phyloP scores from a whole-genome alignment of 2,797 vertebrate genomes.

The Chaetodon trifasciatus region DNA sequence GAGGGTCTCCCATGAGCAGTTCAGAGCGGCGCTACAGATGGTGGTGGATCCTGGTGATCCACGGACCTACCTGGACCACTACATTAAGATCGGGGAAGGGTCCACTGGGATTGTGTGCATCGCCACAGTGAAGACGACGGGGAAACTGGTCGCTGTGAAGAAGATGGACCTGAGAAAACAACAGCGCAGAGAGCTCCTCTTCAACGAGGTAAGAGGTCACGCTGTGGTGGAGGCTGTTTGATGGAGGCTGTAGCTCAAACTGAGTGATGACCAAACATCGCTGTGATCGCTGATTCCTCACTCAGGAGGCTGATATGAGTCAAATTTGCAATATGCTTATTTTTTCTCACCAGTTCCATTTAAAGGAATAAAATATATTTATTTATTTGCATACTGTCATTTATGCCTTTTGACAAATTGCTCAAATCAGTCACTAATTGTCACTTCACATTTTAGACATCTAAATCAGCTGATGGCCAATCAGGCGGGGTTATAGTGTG shows the following conservation, averaged over 20 bases:
- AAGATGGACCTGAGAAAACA: constrained; percentile 98
- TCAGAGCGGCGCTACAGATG: constrained; percentile 94
- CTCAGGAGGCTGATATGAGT: too few relatives aligned
- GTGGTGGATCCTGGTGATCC: constrained; percentile 97
- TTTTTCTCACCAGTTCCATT: too few relatives aligned
- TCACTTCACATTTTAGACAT: background rate
- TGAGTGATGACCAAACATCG: too few relatives aligned
- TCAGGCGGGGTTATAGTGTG: background rate
- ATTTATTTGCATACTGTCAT: too few relatives aligned
- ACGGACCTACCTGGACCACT: constrained; percentile 93
- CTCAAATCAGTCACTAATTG: background rate
- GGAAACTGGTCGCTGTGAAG: constrained; percentile 95
- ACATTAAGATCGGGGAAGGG: constrained; percentile 97
- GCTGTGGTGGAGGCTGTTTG: background rate
- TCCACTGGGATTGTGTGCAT: constrained; percentile 97
- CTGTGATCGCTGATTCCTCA: background rate
- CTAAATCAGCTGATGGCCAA: background rate
- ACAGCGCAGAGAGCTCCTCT: constrained; percentile 94
- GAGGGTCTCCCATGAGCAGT: constrained; percentile 97
- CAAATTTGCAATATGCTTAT: too few relatives aligned
- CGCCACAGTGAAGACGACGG: constrained; percentile 91
- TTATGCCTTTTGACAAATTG: too few relatives aligned
- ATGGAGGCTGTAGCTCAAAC: background rate
- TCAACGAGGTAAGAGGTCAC: constrained; percentile 89
- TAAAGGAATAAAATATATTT: too few relatives aligned